Evolutionary conservation across 2,113 vertebrate genomes (phyloP).

Genomic region (Silurus glanis): DNA sequence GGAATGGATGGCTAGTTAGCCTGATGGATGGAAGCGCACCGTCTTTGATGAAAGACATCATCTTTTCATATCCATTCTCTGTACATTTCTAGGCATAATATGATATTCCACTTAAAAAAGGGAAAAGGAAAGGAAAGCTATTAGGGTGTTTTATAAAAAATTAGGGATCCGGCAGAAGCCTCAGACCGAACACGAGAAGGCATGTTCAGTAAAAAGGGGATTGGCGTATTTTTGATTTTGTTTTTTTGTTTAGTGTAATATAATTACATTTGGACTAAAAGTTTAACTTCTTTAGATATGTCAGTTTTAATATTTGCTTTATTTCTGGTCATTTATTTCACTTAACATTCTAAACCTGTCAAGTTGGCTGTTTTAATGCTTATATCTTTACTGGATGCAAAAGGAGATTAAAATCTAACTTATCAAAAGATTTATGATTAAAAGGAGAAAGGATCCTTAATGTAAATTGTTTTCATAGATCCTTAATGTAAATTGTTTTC

Average conservation of each 20-base stretch:
- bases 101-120: slow-evolving; percentile 51
- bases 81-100: slow-evolving; percentile 52
- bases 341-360: background rate
- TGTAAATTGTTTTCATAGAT: background rate
- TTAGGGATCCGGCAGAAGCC: background rate
- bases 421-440: background rate
- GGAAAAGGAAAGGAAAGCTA: slow-evolving; percentile 30
- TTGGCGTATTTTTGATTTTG: background rate
- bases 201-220: background rate
- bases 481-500: background rate
- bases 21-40: slow-evolving; percentile 57
- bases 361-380: background rate
- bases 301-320: slow-evolving; percentile 38
- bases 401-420: background rate
- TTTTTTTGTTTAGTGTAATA: background rate
- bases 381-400: background rate
- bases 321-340: background rate
- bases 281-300: background rate
- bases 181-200: background rate
- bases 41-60: slow-evolving; percentile 67
- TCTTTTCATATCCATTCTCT: slow-evolving; percentile 67
- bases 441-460: background rate
- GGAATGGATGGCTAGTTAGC: slow-evolving; percentile 71
- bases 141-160: slow-evolving; percentile 21
- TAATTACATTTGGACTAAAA: background rate